Evolutionary conservation across 2,888 invertebrate genomes (phyloP).

Genomic region (Muschampia plurimacula): DNA sequence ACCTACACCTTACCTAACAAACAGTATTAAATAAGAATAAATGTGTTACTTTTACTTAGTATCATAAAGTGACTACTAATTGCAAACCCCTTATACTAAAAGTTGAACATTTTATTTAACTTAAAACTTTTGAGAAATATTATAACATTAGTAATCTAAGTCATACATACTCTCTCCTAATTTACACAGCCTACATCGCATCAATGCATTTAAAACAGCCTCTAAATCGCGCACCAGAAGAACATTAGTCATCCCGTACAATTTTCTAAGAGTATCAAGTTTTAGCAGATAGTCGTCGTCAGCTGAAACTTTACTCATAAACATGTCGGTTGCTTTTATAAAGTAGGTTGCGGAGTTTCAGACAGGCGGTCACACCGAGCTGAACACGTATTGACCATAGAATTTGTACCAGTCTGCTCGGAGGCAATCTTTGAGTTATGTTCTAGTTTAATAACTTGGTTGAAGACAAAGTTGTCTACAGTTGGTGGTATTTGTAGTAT

Average conservation of each 20-base stretch:
- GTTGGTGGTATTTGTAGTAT: neutral
- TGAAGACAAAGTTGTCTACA: constrained; percentile 1
- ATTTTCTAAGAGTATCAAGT: constrained; percentile 53
- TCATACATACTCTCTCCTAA: neutral
- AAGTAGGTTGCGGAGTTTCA: constrained; percentile 55
- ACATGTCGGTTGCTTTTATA: constrained; percentile 64
- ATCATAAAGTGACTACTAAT: no score
- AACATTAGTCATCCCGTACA: constrained; percentile 44
- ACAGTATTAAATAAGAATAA: no score
- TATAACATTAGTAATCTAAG: no score
- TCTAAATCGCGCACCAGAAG: constrained; percentile 23
- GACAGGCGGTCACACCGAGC: constrained; percentile 33
- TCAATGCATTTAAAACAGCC: neutral
- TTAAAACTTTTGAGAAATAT: no score
- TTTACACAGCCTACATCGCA: neutral
- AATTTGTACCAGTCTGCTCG: constrained; percentile 7
- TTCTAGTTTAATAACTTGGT: constrained; percentile 5
- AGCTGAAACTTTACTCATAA: constrained; percentile 69
- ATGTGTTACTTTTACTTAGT: no score
- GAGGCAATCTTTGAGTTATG: constrained; percentile 19
- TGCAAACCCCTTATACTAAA: no score
- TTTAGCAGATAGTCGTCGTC: constrained; percentile 61
- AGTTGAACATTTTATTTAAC: no score
- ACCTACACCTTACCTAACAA: no score
- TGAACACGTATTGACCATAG: constrained; percentile 16